Percentiles rank a stretch among this genome's conserved stretches.
phyloP scores from a whole-genome alignment of 2,797 vertebrate species.

The Merluccius polli region DNA sequence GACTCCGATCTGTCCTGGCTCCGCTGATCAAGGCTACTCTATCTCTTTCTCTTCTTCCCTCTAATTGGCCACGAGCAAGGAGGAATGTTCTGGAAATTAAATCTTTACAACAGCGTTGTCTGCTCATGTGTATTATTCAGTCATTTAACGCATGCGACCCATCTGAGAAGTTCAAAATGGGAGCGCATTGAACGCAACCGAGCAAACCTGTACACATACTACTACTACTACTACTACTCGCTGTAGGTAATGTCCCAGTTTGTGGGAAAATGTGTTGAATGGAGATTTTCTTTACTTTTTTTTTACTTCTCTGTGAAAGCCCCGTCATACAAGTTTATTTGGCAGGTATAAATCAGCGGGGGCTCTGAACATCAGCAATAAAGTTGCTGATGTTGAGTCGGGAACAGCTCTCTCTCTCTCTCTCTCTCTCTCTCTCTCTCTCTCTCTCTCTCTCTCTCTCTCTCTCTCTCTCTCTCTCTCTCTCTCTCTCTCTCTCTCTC shows the following conservation, averaged over 20 bases:
- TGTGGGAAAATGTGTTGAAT: no score
- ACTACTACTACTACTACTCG: no score
- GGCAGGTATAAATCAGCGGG: no score
- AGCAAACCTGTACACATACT: not conserved
- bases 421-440: no score
- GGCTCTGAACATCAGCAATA: not conserved
- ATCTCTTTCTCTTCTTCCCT: slow-evolving; percentile 65
- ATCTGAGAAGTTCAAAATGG: not conserved
- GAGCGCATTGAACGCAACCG: not conserved
- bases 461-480: no score
- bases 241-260: no score
- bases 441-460: not conserved
- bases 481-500: no score
- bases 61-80: slow-evolving; percentile 70
- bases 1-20: slow-evolving; percentile 59
- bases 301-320: no score
- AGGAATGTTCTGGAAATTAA: slow-evolving; percentile 54
- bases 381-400: no score
- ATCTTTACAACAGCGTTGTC: slow-evolving; percentile 31
- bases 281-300: no score
- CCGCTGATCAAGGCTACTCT: slow-evolving; percentile 64
- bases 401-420: no score
- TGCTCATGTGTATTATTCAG: not conserved
- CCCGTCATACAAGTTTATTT: no score
- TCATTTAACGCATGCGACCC: not conserved